Base-by-base conservation (phyloP, 1,140 invertebrate species). In the Aphelinus certus region DNA sequence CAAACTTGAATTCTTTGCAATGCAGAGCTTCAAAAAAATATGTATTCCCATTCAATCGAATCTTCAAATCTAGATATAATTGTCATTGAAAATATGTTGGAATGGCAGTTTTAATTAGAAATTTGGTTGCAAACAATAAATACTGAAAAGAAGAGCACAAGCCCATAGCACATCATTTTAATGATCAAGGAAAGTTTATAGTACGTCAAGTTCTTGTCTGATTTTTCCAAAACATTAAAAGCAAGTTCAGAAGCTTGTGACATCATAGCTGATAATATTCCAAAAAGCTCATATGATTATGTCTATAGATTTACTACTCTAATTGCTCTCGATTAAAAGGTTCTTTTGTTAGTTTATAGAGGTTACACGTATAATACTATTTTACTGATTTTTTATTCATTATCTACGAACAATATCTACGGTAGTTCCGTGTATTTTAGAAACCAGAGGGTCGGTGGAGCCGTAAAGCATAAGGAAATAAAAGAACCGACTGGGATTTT, bases 361-460 rank as follows among this genome's bases (percentile, higher is more conserved):
- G 82, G 81, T 86, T 87, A 87, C 80, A 86, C 81, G 72, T 83
- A 69, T 81, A 69, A 63, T n/a, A 7, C 65, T 68, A 68, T 69
- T 62, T 58, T 66, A 47, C 60, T 76, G 76, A 5, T 65, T 65
- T 65, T 65, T 65, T 65, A 53, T 65, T 48, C 3, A 67, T 73
- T 76, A 79, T 80, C 84, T 86, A 85, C 80, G 68, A 78, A 84
- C 81, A 85, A 85, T 79, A 75, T 80, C 84, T 87, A 87, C 80
- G 71, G 81, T 84, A 87, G 71, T 81, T 74, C 45, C 78, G 75
- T 79, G 77, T 82, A 81, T 70, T 79, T 81, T 76, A 80, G 78
- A 81, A 79, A 80, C 62, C 73, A 78, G 69, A 53, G 64, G 58
- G 56, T 56, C 51, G 73, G 42, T 10, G 7, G 45, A 26, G 49